phyloP scores from a whole-genome alignment of 1,140 invertebrate species.

The Pteromalus puparum region DNA sequence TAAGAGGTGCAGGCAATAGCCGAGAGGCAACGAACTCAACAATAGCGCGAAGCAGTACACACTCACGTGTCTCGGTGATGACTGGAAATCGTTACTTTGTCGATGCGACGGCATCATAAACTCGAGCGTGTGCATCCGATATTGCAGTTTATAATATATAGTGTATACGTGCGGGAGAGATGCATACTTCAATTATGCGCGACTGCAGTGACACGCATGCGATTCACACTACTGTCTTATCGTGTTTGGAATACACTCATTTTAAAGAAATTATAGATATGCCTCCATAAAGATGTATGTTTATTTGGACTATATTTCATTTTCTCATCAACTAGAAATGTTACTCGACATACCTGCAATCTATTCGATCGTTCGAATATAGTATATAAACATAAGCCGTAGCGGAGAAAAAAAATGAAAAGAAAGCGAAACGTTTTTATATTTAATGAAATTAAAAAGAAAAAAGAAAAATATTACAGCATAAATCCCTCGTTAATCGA shows the following conservation, averaged over 20 bases:
- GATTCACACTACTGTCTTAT: too few species aligned
- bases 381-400: too few species aligned
- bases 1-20: neutral
- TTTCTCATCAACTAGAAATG: neutral
- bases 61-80: conserved; percentile 53
- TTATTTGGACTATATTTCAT: too few species aligned
- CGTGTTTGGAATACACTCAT: too few species aligned
- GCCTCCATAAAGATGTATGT: too few species aligned
- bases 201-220: neutral
- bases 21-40: conserved; percentile 44
- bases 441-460: too few species aligned
- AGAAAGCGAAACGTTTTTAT: too few species aligned
- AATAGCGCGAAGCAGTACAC: neutral
- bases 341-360: neutral
- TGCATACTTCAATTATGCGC: neutral
- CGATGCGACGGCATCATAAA: conserved; percentile 54
- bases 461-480: too few species aligned
- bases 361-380: too few species aligned
- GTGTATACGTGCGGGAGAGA: neutral
- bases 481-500: too few species aligned
- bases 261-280: too few species aligned
- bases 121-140: neutral
- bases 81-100: conserved; percentile 70
- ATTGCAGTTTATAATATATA: neutral
- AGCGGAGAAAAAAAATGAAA: too few species aligned